phyloP scores from a whole-genome alignment of 2,113 vertebrate genomes.

The Hippocampus zosterae region DNA sequence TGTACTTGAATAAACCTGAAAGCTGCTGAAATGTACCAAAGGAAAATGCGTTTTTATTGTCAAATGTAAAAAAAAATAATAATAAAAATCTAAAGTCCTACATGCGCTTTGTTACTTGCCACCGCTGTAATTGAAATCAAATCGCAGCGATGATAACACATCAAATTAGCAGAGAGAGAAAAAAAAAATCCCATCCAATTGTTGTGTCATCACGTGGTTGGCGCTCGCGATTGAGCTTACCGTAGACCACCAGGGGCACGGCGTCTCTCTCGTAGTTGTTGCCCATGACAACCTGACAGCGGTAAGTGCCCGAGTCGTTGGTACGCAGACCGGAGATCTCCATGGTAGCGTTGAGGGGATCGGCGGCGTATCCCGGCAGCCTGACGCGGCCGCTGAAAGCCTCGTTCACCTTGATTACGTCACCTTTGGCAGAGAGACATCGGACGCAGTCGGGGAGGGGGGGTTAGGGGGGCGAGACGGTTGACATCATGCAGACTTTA shows the following conservation, averaged over 20 bases:
- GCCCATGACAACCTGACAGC: slow-evolving; percentile 84
- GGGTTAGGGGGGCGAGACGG: background rate
- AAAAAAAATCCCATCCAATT: background rate
- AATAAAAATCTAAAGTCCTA: background rate
- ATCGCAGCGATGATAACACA: background rate
- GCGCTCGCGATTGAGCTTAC: slow-evolving; percentile 68
- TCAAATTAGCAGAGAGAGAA: background rate
- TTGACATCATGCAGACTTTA: background rate
- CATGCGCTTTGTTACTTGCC: too few relatives aligned
- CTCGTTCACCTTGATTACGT: slow-evolving; percentile 82
- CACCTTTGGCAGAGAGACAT: slow-evolving; percentile 79
- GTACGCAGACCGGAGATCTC: slow-evolving; percentile 75
- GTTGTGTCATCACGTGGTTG: background rate
- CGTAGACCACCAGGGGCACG: slow-evolving; percentile 85
- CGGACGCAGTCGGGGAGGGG: slow-evolving; percentile 56
- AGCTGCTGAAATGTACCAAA: background rate
- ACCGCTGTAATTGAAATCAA: background rate
- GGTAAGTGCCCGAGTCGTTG: slow-evolving; percentile 87
- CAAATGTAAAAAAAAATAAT: background rate
- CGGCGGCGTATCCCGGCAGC: slow-evolving; percentile 77
- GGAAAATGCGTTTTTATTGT: background rate
- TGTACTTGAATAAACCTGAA: background rate
- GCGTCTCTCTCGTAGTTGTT: slow-evolving; percentile 86
- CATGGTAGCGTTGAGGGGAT: slow-evolving; percentile 81
- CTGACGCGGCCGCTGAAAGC: slow-evolving; percentile 79